phyloP scores from a whole-genome alignment of 2,888 invertebrate species.

The Polylopha cassiicola region DNA sequence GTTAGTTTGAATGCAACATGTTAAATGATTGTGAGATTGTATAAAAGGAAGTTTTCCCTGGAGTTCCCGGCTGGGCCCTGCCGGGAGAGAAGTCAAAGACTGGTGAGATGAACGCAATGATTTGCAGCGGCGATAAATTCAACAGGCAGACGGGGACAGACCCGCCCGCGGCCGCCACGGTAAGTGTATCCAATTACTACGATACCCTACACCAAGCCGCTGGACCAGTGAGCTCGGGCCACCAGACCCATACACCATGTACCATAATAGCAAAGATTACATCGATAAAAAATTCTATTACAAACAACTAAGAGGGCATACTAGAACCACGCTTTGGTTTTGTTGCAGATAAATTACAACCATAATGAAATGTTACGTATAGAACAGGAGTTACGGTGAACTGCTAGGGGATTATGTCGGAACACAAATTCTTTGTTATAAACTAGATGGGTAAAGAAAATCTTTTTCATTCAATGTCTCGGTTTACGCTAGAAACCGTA shows the following conservation, averaged over 20 bases:
- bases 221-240: no score
- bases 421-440: no score
- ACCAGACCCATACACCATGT: constrained; percentile 44
- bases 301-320: constrained; percentile 15
- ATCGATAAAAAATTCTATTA: constrained; percentile 27
- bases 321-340: constrained; percentile 6
- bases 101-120: constrained; percentile 58
- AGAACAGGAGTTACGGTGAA: no score
- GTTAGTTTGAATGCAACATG: constrained; percentile 6
- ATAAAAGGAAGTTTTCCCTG: constrained; percentile 2
- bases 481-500: constrained; percentile 71
- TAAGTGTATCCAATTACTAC: constrained; percentile 71
- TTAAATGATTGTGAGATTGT: not conserved
- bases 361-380: no score
- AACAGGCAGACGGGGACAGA: constrained; percentile 51
- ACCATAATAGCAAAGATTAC: constrained; percentile 31
- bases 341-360: constrained; percentile 12
- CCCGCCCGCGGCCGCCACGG: constrained; percentile 60
- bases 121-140: constrained; percentile 65
- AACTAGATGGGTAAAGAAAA: no score
- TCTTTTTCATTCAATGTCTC: constrained; percentile 62
- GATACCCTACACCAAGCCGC: constrained; percentile 43
- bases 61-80: constrained; percentile 14
- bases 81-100: constrained; percentile 32
- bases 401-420: no score